Evolutionary conservation across 2,888 invertebrate species (phyloP).

Genomic region (Conus canariensis): DNA sequence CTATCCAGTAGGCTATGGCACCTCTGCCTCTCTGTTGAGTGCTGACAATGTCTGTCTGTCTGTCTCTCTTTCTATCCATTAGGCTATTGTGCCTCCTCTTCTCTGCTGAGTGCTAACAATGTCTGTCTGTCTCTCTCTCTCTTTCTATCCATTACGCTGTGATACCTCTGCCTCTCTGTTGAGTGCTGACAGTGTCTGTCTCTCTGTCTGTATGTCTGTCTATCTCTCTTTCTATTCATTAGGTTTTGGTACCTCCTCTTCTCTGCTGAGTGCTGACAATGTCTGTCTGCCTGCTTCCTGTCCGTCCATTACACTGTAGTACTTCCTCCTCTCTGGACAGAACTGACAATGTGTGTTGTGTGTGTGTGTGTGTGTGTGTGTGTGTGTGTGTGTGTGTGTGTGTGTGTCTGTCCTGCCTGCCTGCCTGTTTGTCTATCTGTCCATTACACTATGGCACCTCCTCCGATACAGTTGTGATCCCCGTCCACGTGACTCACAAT

Average conservation of each 20-base stretch:
- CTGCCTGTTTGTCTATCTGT: no score
- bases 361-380: conserved; percentile 23
- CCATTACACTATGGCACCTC: no score
- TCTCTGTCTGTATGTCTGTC: conserved; percentile 28
- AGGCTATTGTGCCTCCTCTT: background rate
- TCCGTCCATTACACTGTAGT: no score
- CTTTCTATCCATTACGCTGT: background rate
- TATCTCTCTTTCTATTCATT: background rate
- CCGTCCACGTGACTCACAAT: no score
- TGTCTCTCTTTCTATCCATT: no score
- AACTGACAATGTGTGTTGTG: conserved; percentile 22
- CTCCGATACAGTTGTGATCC: no score
- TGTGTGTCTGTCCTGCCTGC: conserved; percentile 24
- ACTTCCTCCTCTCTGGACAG: background rate
- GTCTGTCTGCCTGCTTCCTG: conserved; percentile 10
- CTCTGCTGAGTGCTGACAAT: conserved; percentile 4
- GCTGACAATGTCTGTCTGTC: conserved; percentile 29
- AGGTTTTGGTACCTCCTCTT: no score
- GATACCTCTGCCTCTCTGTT: no score
- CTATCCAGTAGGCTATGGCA: no score
- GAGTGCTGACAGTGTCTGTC: no score
- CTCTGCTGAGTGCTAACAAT: conserved; percentile 7
- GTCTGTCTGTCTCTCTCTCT: conserved; percentile 28
- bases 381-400: background rate
- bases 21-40: background rate